phyloP scores from a whole-genome alignment of 2,888 invertebrate genomes.

The Pheosia tremula region DNA sequence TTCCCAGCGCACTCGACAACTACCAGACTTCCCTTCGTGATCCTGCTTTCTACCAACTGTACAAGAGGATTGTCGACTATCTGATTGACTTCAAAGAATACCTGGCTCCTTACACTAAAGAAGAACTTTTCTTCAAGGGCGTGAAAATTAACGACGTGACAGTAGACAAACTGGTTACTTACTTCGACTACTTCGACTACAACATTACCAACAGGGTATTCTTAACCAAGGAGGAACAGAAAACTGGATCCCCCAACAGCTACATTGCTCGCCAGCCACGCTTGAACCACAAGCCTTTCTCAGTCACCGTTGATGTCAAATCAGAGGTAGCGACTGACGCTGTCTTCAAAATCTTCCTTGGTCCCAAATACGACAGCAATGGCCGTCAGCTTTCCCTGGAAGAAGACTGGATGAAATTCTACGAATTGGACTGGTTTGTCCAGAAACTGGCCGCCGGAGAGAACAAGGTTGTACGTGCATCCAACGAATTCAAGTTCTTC shows the following conservation, averaged over 20 bases:
- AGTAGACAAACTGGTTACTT: conserved; percentile 86
- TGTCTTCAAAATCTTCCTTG: conserved; percentile 87
- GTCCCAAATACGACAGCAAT: conserved; percentile 87
- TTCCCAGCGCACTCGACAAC: conserved; percentile 86
- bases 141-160: conserved; percentile 85
- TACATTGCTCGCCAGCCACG: conserved; percentile 87
- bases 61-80: conserved; percentile 84
- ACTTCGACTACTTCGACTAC: conserved; percentile 87
- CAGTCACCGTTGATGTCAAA: conserved; percentile 83
- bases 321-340: conserved; percentile 85
- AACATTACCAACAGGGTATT: conserved; percentile 84
- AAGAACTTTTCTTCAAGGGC: conserved; percentile 83
- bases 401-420: conserved; percentile 85
- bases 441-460: conserved; percentile 85
- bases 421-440: conserved; percentile 85
- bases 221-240: conserved; percentile 56
- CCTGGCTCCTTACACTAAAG: conserved; percentile 83
- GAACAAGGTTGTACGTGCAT: conserved; percentile 87
- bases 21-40: conserved; percentile 88
- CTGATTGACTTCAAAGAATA: conserved; percentile 86
- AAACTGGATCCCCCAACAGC: conserved; percentile 54
- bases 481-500: conserved; percentile 86
- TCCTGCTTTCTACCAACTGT: conserved; percentile 88
- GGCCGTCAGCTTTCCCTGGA: conserved; percentile 78
- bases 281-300: conserved; percentile 88